Evolutionary conservation across 2,888 invertebrate species (phyloP).

Genomic region (Drosophila stalkeri): DNA sequence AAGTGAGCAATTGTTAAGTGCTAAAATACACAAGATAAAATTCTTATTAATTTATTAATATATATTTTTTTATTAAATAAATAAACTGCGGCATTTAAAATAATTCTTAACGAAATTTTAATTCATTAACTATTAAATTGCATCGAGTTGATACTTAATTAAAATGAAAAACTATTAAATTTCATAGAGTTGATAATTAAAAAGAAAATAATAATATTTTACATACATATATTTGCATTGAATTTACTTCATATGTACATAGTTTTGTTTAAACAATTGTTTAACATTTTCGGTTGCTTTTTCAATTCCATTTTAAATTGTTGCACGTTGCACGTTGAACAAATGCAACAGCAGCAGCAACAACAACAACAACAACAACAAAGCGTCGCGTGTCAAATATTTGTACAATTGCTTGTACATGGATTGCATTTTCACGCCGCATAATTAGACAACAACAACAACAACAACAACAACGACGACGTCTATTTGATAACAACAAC

Average conservation of each 20-base stretch:
- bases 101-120: too few relatives aligned
- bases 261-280: slow-evolving; percentile 65
- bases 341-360: slow-evolving; percentile 22
- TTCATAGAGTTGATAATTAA: not conserved
- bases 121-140: too few relatives aligned
- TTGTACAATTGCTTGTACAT: slow-evolving; percentile 77
- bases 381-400: slow-evolving; percentile 63
- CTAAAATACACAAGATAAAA: too few relatives aligned
- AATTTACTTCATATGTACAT: not conserved
- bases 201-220: not conserved
- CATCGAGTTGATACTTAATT: not conserved
- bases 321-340: slow-evolving; percentile 47
- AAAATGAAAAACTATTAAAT: too few relatives aligned
- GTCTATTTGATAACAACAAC: slow-evolving; percentile 11
- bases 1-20: too few relatives aligned
- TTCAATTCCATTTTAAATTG: slow-evolving; percentile 62
- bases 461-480: slow-evolving; percentile 16
- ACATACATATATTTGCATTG: not conserved
- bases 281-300: not conserved
- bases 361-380: slow-evolving; percentile 16
- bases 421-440: slow-evolving; percentile 82
- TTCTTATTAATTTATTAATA: too few relatives aligned
- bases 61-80: too few relatives aligned
- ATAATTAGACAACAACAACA: slow-evolving; percentile 72
- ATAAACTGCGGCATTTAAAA: too few relatives aligned